Evolutionary conservation across 2,113 vertebrate genomes (phyloP), one percentile per base, ranked within the genome.

Genomic region (Entomyzon cyanotis): DNA sequence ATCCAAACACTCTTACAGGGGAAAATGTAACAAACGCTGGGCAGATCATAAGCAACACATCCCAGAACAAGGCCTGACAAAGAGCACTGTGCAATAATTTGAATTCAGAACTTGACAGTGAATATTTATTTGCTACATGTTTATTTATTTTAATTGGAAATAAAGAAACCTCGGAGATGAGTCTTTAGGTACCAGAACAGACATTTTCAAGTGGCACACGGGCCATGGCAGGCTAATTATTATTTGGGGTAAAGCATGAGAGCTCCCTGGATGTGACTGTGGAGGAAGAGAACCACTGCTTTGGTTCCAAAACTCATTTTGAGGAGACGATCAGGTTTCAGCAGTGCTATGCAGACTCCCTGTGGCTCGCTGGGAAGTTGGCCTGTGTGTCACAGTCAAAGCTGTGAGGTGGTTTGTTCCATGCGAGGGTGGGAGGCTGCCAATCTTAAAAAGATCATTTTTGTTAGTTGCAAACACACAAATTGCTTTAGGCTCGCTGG

Each of bases 1-100:
- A 86, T 63, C 74, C 74, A 37, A 96, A 91, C 81, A 69, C 64
- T 28, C 73, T 87, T 46, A 78, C 33, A 92, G 84, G 69, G 90
- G 81, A 37, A 93, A 88, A 88, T 25, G 44, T 63, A 93, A 77
- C 55, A 76, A 92, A 67, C 1, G 4, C 59, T 70, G 9, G 89
- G 65, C 84, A 89, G 94, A 95, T 90, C 95, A 95, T 4, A 74
- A 70, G 79, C 76, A 78, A 33, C 55, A 52, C 1, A 11, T 91
- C 84, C 76, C 68, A 94, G 90, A 96, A 96, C 89, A 94, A 92
- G 77, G 87, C 84, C 82, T 93, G 78, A 94, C 78, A 83, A 56
- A 68, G 21, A 73, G 73, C 60, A 52, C 63, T 42, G 63, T 50
- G 82, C 84, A 87, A 12, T 69, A 39, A 74, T 5, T 56, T 1